phyloP scores from a whole-genome alignment of 2,797 vertebrate species.

The Pseudochromis fuscus region DNA sequence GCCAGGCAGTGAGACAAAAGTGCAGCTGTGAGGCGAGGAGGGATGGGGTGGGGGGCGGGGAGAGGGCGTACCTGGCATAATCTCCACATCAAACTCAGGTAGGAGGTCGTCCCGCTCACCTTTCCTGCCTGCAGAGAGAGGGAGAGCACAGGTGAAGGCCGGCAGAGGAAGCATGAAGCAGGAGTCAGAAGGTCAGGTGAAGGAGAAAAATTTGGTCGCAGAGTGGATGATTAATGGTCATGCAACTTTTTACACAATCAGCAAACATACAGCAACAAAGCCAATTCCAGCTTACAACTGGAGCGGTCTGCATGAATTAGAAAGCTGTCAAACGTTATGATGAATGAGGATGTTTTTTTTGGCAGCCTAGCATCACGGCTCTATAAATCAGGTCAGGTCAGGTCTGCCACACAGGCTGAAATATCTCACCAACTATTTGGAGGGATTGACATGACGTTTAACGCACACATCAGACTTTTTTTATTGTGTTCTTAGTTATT shows the following conservation, averaged over 20 bases:
- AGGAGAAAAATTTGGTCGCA: constrained; percentile 48
- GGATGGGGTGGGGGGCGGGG: no score
- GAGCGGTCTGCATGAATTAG: not conserved
- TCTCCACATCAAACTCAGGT: constrained; percentile 99
- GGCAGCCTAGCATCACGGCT: no score
- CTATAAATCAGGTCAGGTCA: no score
- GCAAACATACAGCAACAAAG: constrained; percentile 10
- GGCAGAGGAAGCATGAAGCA: constrained; percentile 73
- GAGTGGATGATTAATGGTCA: constrained; percentile 51
- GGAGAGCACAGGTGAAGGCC: constrained; percentile 85
- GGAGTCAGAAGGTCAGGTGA: constrained; percentile 75
- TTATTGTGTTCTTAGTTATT: not conserved
- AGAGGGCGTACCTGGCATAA: constrained; percentile 98
- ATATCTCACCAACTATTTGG: no score
- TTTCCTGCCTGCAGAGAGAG: constrained; percentile 97
- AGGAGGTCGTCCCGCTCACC: constrained; percentile 96
- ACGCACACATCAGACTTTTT: not conserved
- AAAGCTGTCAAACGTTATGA: no score
- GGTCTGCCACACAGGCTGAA: no score
- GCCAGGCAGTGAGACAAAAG: constrained; percentile 72
- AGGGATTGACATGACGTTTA: not conserved
- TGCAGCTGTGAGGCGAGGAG: constrained; percentile 71
- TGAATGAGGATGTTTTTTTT: no score
- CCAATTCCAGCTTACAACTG: not conserved
- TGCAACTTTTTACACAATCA: constrained; percentile 41